Evolutionary conservation across 2,888 invertebrate genomes (phyloP).

Genomic region (Callyntrura sp.): DNA sequence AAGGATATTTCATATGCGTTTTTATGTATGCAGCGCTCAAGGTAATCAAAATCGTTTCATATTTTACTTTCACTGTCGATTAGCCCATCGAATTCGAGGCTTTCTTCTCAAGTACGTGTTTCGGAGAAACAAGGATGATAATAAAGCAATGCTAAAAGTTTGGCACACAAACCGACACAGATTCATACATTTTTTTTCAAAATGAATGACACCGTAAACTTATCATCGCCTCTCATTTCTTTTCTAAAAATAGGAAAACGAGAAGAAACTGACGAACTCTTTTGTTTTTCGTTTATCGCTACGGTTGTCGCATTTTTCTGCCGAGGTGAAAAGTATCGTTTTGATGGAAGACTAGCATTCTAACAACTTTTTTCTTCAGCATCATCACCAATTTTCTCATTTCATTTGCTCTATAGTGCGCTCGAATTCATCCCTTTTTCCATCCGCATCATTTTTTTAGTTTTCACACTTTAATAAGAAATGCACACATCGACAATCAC

Average conservation of each 20-base stretch:
- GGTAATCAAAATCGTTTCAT: too few species aligned
- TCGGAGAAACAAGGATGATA: too few species aligned
- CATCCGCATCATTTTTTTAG: background rate
- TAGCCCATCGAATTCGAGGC: too few species aligned
- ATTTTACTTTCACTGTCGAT: too few species aligned
- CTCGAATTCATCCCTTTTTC: conserved; percentile 61
- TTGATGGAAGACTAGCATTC: conserved; percentile 60
- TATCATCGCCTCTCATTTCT: conserved; percentile 60
- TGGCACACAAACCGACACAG: too few species aligned
- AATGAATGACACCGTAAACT: conserved; percentile 68
- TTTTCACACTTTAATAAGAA: conserved; percentile 13
- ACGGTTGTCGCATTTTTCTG: background rate
- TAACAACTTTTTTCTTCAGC: conserved; percentile 48
- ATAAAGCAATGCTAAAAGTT: too few species aligned
- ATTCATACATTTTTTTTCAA: conserved; percentile 35
- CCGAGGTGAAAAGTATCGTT: conserved; percentile 59
- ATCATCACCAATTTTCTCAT: conserved; percentile 35
- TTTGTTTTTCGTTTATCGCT: conserved; percentile 35
- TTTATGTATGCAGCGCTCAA: too few species aligned
- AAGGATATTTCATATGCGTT: too few species aligned
- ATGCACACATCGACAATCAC: conserved; percentile 20
- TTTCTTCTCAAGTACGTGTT: too few species aligned
- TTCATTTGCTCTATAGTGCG: conserved; percentile 53
- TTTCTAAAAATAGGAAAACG: background rate
- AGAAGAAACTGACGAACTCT: conserved; percentile 38